Base-by-base conservation (phyloP, 1,140 invertebrate genomes). In the Schlechtendalia chinensis region DNA sequence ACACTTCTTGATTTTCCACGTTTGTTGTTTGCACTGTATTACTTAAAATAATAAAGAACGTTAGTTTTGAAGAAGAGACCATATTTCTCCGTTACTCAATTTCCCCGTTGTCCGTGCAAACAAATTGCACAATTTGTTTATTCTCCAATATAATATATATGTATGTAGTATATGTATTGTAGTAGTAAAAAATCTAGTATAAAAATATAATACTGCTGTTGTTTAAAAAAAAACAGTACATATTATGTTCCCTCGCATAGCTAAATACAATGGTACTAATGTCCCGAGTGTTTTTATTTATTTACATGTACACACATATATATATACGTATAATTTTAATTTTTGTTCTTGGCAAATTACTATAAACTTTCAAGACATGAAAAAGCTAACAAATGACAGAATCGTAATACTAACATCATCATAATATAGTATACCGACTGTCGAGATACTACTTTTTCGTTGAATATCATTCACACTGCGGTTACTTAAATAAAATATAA, bases 1-100 rank as follows among this genome's bases (percentile, higher is more conserved):
- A 61, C 59, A 27, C 24, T 61, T 61, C 59, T 61, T 61, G 59
- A 61, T 61, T 61, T 61, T 27, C 16, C n/a, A n/a, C n/a, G n/a
- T n/a, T n/a, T n/a, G 59, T 61, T 61, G 16, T 61, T 59, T 27
- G 59, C 59, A 61, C 27, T 29, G 8, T 39, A 61, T 61, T 14
- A 27, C 27, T 61, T 17, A 24, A 61, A 61, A 61, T 61, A 39
- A 61, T 27, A 61, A 61, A 61, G 59, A 24, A 2, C 16, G 59
- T 61, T 14, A 29, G 24, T 61, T 61, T 61, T 29, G 0, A 61
- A 61, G 27, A 27, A 61, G 27, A 17, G 27, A 17, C 16, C 16
- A 61, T 61, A 27, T 17, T 27, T 61, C 24, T 61, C 22, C 12
- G 24, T 59, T 27, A 24, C 58, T 59, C 59, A 8, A 61, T 61